phyloP scores from a whole-genome alignment of 2,113 vertebrate genomes.

The Serilophus lunatus region DNA sequence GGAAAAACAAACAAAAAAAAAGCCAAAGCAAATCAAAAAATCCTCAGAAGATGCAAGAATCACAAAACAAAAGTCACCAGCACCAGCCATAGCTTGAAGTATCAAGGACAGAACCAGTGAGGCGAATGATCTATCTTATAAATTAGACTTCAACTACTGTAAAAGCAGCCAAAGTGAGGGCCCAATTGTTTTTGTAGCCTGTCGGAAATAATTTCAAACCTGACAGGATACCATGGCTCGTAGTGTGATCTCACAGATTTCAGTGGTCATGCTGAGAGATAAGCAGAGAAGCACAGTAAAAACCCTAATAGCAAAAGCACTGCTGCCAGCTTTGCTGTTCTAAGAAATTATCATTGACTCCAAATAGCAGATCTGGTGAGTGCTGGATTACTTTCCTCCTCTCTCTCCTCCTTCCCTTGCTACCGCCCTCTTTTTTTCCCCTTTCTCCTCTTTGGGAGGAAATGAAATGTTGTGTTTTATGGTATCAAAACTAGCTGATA shows the following conservation, averaged over 20 bases:
- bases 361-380: background rate
- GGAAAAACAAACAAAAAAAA: background rate
- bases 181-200: slow-evolving; percentile 67
- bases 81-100: slow-evolving; percentile 39
- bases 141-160: slow-evolving; percentile 73
- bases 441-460: background rate
- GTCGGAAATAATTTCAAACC: slow-evolving; percentile 69
- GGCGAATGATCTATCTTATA: slow-evolving; percentile 70
- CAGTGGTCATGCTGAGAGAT: slow-evolving; percentile 52
- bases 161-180: slow-evolving; percentile 61
- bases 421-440: background rate
- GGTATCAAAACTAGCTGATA: slow-evolving; percentile 53
- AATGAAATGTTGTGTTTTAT: slow-evolving; percentile 9
- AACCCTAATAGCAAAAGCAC: slow-evolving; percentile 22
- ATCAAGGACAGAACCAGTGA: slow-evolving; percentile 49
- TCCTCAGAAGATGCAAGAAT: background rate
- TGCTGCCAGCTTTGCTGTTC: slow-evolving; percentile 26
- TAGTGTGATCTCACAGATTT: slow-evolving; percentile 54
- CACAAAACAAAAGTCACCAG: slow-evolving; percentile 22
- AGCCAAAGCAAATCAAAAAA: background rate
- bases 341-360: slow-evolving; percentile 43
- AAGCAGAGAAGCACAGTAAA: slow-evolving; percentile 7
- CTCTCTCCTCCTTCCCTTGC: background rate
- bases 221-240: slow-evolving; percentile 26
- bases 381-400: background rate